phyloP scores from a whole-genome alignment of 2,113 vertebrate species.

The Hippoglossus stenolepis region DNA sequence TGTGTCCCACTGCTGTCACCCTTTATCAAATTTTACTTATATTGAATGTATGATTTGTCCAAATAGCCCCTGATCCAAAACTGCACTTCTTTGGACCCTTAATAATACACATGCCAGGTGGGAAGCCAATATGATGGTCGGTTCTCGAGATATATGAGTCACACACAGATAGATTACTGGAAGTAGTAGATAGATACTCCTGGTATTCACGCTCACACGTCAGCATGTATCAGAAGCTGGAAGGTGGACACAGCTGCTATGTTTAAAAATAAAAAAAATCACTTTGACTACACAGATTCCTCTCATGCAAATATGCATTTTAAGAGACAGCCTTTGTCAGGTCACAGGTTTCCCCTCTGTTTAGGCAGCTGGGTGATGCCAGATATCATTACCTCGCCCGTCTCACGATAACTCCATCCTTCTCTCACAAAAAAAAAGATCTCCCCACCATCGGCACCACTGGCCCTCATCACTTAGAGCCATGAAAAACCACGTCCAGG shows the following conservation, averaged over 20 bases:
- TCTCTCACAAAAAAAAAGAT: not conserved
- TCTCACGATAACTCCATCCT: constrained; percentile 8
- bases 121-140: too few relatives aligned
- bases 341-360: constrained; percentile 5
- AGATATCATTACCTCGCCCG: constrained; percentile 15
- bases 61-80: too few relatives aligned
- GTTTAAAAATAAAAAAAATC: not conserved
- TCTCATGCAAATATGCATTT: constrained; percentile 4
- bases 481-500: constrained; percentile 33
- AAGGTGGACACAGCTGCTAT: not conserved
- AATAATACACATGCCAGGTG: too few relatives aligned
- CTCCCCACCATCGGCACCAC: constrained; percentile 18
- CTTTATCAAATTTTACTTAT: too few relatives aligned
- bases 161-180: too few relatives aligned
- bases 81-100: too few relatives aligned
- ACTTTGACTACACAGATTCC: not conserved
- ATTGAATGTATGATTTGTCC: too few relatives aligned
- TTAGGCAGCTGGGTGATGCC: constrained; percentile 26
- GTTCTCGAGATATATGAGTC: too few relatives aligned
- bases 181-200: not conserved
- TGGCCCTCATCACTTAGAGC: constrained; percentile 36
- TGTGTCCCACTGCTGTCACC: too few relatives aligned
- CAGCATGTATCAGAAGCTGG: not conserved
- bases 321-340: constrained; percentile 11
- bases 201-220: not conserved